Base-by-base conservation (phyloP, 2,888 invertebrate species). In the Lobophora halterata region DNA sequence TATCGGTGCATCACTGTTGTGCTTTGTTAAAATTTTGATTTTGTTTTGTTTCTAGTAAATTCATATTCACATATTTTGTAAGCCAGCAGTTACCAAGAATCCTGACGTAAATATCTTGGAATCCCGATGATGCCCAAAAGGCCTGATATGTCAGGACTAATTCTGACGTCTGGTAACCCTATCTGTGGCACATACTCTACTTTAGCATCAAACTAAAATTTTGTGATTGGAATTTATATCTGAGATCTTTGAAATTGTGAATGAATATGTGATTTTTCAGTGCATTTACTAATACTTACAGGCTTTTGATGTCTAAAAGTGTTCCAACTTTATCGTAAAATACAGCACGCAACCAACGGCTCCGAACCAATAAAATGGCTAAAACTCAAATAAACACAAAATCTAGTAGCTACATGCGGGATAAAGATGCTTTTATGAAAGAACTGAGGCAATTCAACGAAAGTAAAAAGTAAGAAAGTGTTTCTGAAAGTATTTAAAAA, bases 401-500 rank as follows among this genome's bases (percentile, higher is more conserved):
- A 60, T 88, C 93, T 59, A 91, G 91, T 78, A 90, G 91, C 67
- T 95, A 94, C 89, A 85, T 91, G 69, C 91, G 91, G 75, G 95
- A 95, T 85, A 92, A 92, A 69, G 93, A 93, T 63, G 90, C 89
- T 57, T 96, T 96, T 89, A 82, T 95, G 54, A 91, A 93, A 76
- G 97, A 97, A 71, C 89, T 98, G 62, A 92, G 93, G 67, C 95
- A 94, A 75, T 97, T 97, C 75, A 97, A 97, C 80, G 96, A 96
- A 56, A 93, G 93, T 61, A 92, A 95, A 88, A 96, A 96, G 97
- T 97, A 86, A 92, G 93, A 4, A 33, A 9, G n/a, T 4, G 12
- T 27, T 3, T 20, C 5, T 12, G 13, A 3, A 12, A 5, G 4
- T 32, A 10, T 10, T 13, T 19, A 6, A 6, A 13, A 20, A n/a